Evolutionary conservation across 1,140 invertebrate species (phyloP), one percentile per base, ranked within the genome.

Genomic region (Andrena cerasifolii): DNA sequence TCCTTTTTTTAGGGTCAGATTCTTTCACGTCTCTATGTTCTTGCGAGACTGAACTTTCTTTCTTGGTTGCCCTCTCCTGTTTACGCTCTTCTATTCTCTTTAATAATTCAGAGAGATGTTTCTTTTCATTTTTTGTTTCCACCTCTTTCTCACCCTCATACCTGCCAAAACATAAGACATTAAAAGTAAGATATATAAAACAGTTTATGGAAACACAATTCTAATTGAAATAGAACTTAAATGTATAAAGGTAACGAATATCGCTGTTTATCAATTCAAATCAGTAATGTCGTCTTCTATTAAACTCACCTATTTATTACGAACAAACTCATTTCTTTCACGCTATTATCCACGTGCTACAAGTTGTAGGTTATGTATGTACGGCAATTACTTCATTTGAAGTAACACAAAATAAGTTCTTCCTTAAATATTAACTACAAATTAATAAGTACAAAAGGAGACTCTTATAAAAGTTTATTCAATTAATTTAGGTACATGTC

Each of bases 51-150:
- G 8, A n/a, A 16, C 21, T 70, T 59, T 75, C 33, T 5, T 53
- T 56, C 40, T 74, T 68, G 66, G 43, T 21, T 0, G 10, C 33
- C 18, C 63, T 58, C 73, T 54, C 45, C 45, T 18, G 12, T 56
- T 93, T 94, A 74, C 94, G 90, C 84, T 94, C 91, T 88, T 94
- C 93, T 71, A 94, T 94, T 88, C 91, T 93, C 88, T 94, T 91
- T 66, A 95, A 91, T 26, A 95, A 87, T 68, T 93, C 93, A 80
- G 94, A 90, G 24, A 95, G 88, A 87, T 95, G 94, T 84, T 93
- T 88, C 65, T 93, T 91, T 91, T 95, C 93, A 74, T 89, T 76
- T 47, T 86, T 47, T 26, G 88, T 70, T 80, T 92, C 80, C 45
- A 90, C 80, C 49, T 90, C 81, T 53, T 92, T 89, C 72, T 93